Conservation (phyloP, 2,113 vertebrate species). For the Pseudorhombus dupliciocellatus region DNA sequence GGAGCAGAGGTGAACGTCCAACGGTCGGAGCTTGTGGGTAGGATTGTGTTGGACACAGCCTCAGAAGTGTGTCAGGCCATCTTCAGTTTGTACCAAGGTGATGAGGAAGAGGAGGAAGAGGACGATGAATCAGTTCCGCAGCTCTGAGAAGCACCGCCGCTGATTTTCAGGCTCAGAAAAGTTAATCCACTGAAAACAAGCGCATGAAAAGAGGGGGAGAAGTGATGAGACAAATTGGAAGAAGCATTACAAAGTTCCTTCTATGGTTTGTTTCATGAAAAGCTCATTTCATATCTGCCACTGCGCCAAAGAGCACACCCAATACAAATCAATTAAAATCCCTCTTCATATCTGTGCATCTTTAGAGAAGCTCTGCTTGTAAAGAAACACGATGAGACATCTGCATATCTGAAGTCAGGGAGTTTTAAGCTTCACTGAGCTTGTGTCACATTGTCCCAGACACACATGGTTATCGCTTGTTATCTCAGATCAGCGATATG, state of each 20-base stretch:
- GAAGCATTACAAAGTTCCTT: background rate
- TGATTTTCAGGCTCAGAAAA: conserved; percentile 23
- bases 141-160: conserved; percentile 18
- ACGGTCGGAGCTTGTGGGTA: conserved; percentile 33
- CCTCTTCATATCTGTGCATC: no score
- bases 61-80: conserved; percentile 23
- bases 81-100: conserved; percentile 30
- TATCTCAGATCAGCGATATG: no score
- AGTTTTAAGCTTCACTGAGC: no score
- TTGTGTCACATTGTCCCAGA: no score
- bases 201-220: conserved; percentile 4
- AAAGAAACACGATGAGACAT: no score
- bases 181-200: conserved; percentile 62
- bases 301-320: no score
- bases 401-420: no score
- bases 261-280: background rate
- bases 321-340: no score
- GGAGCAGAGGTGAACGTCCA: conserved; percentile 43
- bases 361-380: no score
- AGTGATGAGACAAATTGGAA: background rate
- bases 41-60: conserved; percentile 58
- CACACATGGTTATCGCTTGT: no score
- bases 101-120: conserved; percentile 10
- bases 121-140: conserved; percentile 34
- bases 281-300: background rate